These are phyloP conservation scores for Agelaius phoeniceus DNA, from an alignment of 2,113 vertebrate genomes.

Conservation along the genomic window DNA sequence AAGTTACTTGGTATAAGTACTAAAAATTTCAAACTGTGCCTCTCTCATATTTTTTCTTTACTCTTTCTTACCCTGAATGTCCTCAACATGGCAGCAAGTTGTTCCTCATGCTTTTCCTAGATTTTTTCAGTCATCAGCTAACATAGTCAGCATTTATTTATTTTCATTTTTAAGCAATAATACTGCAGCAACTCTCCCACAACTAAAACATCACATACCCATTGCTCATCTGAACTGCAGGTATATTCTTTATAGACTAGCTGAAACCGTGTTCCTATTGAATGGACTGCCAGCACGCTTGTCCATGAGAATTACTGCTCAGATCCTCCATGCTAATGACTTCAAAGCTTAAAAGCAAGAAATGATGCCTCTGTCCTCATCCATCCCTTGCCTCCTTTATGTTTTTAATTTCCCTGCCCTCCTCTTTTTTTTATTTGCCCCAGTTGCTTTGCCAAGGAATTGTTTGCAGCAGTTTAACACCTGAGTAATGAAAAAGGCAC, in stretches of 20 bases:
- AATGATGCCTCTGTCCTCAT: constrained; percentile 31
- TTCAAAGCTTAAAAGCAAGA: constrained; percentile 43
- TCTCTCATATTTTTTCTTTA: constrained; percentile 38
- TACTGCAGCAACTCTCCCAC: constrained; percentile 54
- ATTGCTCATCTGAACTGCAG: constrained; percentile 72
- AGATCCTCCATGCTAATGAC: constrained; percentile 32
- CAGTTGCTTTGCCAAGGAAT: constrained; percentile 34
- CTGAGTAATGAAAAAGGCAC: constrained; percentile 11
- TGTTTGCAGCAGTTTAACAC: constrained; percentile 26
- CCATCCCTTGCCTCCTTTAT: constrained; percentile 54
- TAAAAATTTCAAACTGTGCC: constrained; percentile 50
- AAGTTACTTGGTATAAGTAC: constrained; percentile 31
- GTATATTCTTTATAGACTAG: constrained; percentile 58
- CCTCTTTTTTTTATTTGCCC: constrained; percentile 38
- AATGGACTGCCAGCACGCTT: constrained; percentile 82
- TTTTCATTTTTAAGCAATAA: constrained; percentile 63
- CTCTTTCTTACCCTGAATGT: constrained; percentile 47
- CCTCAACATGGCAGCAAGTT: constrained; percentile 33
- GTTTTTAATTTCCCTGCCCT: constrained; percentile 34
- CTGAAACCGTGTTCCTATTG: constrained; percentile 51
- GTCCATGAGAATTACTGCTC: constrained; percentile 74
- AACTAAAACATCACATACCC: constrained; percentile 68
- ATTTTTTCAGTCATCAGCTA: constrained; percentile 58
- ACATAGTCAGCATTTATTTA: constrained; percentile 59
- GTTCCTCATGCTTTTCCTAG: constrained; percentile 57